Percentiles rank a stretch among this genome's conserved stretches.
These are phyloP conservation scores for Acanthis flammea DNA, from an alignment of 2,797 vertebrate species.

Conservation along the genomic window DNA sequence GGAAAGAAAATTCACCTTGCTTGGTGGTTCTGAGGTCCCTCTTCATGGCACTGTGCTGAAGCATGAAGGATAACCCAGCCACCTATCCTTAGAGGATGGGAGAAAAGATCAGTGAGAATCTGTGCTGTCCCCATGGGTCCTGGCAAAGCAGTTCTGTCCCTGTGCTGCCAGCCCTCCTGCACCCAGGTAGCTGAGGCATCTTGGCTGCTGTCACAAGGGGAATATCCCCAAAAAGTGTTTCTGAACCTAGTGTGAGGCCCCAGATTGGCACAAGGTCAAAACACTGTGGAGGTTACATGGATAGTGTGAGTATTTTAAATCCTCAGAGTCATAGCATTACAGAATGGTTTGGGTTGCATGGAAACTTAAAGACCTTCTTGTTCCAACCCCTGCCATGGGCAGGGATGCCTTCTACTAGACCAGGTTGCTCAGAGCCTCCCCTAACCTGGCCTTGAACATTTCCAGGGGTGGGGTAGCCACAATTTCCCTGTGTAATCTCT, in stretches of 20 bases:
- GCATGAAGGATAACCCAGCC: not conserved
- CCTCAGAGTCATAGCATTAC: not conserved
- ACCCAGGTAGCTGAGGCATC: not conserved
- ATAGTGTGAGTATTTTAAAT: not conserved
- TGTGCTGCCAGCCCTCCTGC: not conserved
- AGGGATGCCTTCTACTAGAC: not conserved
- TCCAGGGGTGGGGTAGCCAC: not conserved
- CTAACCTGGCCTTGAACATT: not conserved
- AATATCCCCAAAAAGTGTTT: not conserved
- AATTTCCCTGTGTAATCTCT: not conserved
- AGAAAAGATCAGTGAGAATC: not conserved
- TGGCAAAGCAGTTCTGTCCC: not conserved
- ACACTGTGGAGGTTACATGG: not conserved
- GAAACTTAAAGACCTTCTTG: not conserved
- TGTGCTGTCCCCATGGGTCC: not conserved
- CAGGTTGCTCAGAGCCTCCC: not conserved
- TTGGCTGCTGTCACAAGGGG: not conserved
- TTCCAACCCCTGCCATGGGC: not conserved
- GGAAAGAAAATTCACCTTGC: not conserved
- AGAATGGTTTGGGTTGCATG: not conserved
- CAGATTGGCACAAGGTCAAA: not conserved
- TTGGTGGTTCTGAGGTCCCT: not conserved
- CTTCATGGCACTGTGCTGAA: not conserved
- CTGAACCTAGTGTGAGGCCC: not conserved
- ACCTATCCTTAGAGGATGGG: not conserved